Evolutionary conservation across 2,797 vertebrate species (phyloP), one percentile per base, ranked within the genome.

Genomic region (Platalea minor): DNA sequence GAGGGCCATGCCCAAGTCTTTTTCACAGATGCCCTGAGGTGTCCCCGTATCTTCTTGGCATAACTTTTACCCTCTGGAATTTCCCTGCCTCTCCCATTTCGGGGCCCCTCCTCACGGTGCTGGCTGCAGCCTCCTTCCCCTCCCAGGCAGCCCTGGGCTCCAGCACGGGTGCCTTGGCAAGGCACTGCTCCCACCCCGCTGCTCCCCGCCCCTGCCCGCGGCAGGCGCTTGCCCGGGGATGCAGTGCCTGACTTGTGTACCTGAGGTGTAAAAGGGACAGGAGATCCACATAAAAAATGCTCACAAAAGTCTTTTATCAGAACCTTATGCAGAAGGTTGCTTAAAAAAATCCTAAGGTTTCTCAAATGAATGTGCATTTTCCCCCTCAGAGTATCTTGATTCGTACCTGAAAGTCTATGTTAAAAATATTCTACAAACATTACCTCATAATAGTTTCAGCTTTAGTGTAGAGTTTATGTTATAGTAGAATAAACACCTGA

Each of bases 51-150:
- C 46, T 26, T 78, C 37, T 69, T 8, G 1, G 23, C 5, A 6
- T 56, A 90, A 77, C 11, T 82, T 93, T 65, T n/a, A 56, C 63
- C 33, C 59, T 77, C 60, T 74, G 74, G 70, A 89, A 87, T 89
- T 93, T 88, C 78, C 78, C 81, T 51, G 14, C 51, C 78, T 74
- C 78, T 87, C 78, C 60, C 39, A 5, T 70, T 78, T 39, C 0
- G 0, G 14, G 16, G 20, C 24, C 28, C 18, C 67, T 89, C 57
- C 77, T 70, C 1, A 4, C 11, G 3, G 56, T 2, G 0, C 39
- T 29, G 33, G 53, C 57, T 60, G 53, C 59, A 68, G 25, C 33
- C 35, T 83, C 18, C 18, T 46, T 56, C 35, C 18, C 18, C 43
- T 56, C 35, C 24, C 35, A 35, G 41, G 54, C 63, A 91, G 72